phyloP scores from a whole-genome alignment of 1,140 invertebrate genomes.

The Leptonema lineaticorne region DNA sequence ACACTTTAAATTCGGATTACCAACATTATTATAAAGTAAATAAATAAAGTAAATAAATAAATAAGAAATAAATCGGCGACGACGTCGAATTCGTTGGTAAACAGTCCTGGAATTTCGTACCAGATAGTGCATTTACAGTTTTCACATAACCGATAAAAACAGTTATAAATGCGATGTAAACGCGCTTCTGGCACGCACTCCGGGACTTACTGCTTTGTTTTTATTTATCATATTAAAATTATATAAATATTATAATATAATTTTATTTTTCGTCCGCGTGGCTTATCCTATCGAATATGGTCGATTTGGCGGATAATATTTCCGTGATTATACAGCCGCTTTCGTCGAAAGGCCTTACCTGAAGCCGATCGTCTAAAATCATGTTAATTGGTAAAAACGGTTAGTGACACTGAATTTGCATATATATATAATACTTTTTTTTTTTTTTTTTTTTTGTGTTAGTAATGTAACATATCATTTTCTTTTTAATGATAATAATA shows the following conservation, averaged over 20 bases:
- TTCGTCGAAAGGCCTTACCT: not conserved
- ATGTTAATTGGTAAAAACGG: too few relatives aligned
- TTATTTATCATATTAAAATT: not conserved
- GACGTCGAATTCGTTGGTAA: conserved; percentile 37
- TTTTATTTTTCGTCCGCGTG: not conserved
- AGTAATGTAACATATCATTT: not conserved
- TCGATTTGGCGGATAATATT: too few relatives aligned
- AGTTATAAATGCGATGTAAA: conserved; percentile 77
- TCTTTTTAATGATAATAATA: too few relatives aligned
- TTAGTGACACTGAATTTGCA: too few relatives aligned
- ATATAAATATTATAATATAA: not conserved
- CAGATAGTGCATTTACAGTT: conserved; percentile 99
- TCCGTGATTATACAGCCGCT: not conserved
- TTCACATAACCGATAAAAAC: conserved; percentile 63
- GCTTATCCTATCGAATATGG: too few relatives aligned
- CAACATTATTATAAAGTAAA: not conserved
- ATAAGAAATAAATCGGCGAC: not conserved
- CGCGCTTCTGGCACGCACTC: conserved; percentile 94
- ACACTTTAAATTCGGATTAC: not conserved
- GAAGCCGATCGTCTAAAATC: too few relatives aligned
- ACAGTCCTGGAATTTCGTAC: conserved; percentile 86
- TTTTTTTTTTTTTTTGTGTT: too few relatives aligned
- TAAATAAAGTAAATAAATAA: too few relatives aligned
- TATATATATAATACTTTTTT: too few relatives aligned
- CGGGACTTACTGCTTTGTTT: conserved; percentile 54